Evolutionary conservation across 1,140 invertebrate species (phyloP), one percentile per base, ranked within the genome.

Genomic region (Plectrocnemia conspersa): DNA sequence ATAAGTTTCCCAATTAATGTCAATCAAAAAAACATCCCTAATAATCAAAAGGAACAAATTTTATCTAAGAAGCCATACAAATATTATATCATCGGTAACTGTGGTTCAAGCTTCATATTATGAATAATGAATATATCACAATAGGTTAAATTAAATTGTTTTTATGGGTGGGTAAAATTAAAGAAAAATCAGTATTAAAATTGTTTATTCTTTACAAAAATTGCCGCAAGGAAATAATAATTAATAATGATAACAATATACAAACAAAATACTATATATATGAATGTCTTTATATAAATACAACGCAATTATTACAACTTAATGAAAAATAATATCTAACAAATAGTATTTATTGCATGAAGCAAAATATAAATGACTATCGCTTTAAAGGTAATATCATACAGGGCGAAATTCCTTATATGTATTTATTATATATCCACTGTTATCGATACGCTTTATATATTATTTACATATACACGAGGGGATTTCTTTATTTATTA

Each of bases 141-240:
- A 33, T 33, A n/a, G 16, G 7, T 13, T 46, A 46, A 46, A 24
- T 29, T 25, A 16, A 16, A 25, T 29, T 16, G 24, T 46, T 46
- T 19, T 23, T 5, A 11, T 13, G 24, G 22, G 45, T 29, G 25
- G 6, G 11, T 1, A 7, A 19, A 35, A 19, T 24, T 42, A 53
- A 53, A 18, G n/a, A 18, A n/a, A n/a, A n/a, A n/a, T n/a, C n/a
- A n/a, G n/a, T 56, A 56, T 56, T 56, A 49, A 56, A 56, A 56
- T 23, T 50, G 54, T 56, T 56, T 56, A 56, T 44, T 56, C 42
- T 38, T 50, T 56, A 56, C 54, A 56, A 56, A 56, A 56, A 41
- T 35, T 56, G 48, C 24, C 27, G 46, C 33, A 40, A 56, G 36
- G 44, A 56, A 56, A 55, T 29, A 32, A 56, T n/a, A n/a, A n/a